phyloP scores from a whole-genome alignment of 2,888 invertebrate genomes.

The Dasysyrphus tricinctus region DNA sequence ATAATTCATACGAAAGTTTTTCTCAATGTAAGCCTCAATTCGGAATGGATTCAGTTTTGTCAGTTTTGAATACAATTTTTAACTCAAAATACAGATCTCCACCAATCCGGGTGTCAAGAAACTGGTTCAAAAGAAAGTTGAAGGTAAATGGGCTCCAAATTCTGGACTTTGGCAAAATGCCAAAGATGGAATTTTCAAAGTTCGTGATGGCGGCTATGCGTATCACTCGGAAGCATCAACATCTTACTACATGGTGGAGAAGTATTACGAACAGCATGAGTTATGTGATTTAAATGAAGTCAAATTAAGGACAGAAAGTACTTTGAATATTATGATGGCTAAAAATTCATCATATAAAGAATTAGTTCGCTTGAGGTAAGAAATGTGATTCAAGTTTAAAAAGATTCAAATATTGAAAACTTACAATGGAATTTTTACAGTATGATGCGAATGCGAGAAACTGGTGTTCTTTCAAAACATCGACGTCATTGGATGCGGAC shows the following conservation, averaged over 20 bases:
- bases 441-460: conserved; percentile 79
- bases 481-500: conserved; percentile 79
- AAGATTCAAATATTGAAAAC: not conserved
- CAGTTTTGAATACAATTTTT: not conserved
- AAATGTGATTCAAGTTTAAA: not conserved
- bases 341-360: conserved; percentile 81
- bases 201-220: conserved; percentile 80
- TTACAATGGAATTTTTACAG: not conserved
- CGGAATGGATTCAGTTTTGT: not conserved
- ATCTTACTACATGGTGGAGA: conserved; percentile 78
- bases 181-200: conserved; percentile 78
- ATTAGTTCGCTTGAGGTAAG: conserved; percentile 78
- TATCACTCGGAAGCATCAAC: conserved; percentile 80
- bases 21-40: conserved; percentile 78
- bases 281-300: conserved; percentile 82
- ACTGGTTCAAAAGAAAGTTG: conserved; percentile 65
- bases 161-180: conserved; percentile 77
- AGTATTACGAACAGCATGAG: conserved; percentile 80
- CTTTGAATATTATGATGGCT: conserved; percentile 77
- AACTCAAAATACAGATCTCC: conserved; percentile 72
- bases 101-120: conserved; percentile 77
- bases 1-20: conserved; percentile 80
- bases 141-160: conserved; percentile 4
- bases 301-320: conserved; percentile 78
- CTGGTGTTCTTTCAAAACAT: conserved; percentile 79